Evolutionary conservation across 2,888 invertebrate genomes (phyloP).

Genomic region (Catocala fraxini): DNA sequence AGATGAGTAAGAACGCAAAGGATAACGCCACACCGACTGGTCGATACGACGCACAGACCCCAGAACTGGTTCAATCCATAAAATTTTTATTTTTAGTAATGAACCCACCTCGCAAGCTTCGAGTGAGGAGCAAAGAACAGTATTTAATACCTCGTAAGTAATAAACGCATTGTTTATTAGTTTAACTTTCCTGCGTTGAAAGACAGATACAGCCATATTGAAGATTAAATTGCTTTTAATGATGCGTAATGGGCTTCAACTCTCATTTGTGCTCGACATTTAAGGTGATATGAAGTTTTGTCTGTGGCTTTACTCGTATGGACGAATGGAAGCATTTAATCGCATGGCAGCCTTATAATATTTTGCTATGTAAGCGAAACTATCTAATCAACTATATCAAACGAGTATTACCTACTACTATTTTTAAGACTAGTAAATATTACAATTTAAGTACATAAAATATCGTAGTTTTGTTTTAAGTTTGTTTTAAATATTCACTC

Average conservation of each 20-base stretch:
- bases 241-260: conserved; percentile 34
- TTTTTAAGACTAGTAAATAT: no score
- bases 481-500: no score
- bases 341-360: no score
- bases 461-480: no score
- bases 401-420: no score
- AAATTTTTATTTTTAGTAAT: conserved; percentile 69
- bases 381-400: background rate
- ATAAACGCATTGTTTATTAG: conserved; percentile 48
- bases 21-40: conserved; percentile 49
- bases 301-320: background rate
- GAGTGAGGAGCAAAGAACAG: conserved; percentile 39
- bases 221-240: conserved; percentile 44
- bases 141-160: conserved; percentile 31
- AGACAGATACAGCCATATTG: conserved; percentile 35
- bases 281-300: conserved; percentile 2
- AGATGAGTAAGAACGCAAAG: conserved; percentile 42
- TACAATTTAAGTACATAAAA: no score
- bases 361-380: conserved; percentile 1
- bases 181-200: conserved; percentile 37
- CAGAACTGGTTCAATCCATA: conserved; percentile 67
- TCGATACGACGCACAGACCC: conserved; percentile 46
- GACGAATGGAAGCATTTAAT: no score
- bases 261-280: conserved; percentile 18
- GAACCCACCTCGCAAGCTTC: conserved; percentile 42